Conservation (phyloP, 2,888 invertebrate genomes). For the Anthrax anthrax region DNA sequence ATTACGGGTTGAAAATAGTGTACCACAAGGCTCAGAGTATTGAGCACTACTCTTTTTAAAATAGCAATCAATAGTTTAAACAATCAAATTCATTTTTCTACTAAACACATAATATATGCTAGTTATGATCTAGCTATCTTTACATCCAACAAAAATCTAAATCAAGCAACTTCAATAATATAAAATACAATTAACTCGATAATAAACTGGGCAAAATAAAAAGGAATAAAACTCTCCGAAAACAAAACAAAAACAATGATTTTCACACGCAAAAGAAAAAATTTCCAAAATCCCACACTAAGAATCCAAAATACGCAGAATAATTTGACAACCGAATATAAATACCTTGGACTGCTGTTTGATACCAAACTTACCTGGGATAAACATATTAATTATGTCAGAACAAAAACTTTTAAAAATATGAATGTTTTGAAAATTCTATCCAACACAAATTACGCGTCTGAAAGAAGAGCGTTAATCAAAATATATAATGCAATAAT, state of each 20-base stretch:
- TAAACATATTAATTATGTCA: no score
- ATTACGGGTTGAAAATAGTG: not conserved
- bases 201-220: not conserved
- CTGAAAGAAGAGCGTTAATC: no score
- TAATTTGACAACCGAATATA: no score
- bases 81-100: not conserved
- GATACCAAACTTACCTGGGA: no score
- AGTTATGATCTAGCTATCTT: not conserved
- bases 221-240: not conserved
- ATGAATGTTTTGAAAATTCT: no score
- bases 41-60: not conserved
- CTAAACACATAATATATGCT: not conserved
- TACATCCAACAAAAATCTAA: not conserved
- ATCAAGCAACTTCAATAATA: not conserved
- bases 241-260: not conserved
- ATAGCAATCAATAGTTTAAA: not conserved
- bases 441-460: no score
- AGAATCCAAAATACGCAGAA: no score
- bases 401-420: no score
- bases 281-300: no score
- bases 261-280: no score
- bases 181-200: not conserved
- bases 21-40: not conserved
- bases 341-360: no score
- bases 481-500: no score